Percentiles rank a stretch among this genome's conserved stretches.
These are phyloP conservation scores for Grantiella picta DNA, from an alignment of 2,113 vertebrate genomes.

Conservation along the genomic window DNA sequence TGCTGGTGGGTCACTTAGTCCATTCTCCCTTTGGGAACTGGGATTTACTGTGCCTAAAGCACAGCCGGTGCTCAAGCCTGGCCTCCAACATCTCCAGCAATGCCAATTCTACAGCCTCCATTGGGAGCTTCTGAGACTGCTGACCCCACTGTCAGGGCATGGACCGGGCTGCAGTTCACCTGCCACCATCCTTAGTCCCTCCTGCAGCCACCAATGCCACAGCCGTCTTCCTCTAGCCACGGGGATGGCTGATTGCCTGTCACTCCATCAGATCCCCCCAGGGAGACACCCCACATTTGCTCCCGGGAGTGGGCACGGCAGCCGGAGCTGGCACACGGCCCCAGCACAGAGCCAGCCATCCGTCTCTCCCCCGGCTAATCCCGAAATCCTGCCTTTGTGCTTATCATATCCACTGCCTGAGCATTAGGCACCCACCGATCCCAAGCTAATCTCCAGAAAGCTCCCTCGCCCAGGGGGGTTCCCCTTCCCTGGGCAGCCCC, in stretches of 20 bases:
- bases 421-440: neutral
- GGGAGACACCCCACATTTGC: neutral
- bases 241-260: neutral
- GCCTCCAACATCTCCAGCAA: neutral
- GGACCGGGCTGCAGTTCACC: accelerated
- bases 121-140: neutral
- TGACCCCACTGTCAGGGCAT: accelerated
- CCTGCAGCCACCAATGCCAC: neutral
- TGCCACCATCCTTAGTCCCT: neutral
- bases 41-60: neutral
- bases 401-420: neutral
- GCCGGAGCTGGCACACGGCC: neutral
- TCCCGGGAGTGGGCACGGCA: neutral
- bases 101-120: neutral
- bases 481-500: neutral
- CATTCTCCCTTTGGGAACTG: neutral
- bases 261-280: neutral
- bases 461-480: neutral
- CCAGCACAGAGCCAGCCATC: accelerated
- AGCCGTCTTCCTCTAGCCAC: neutral
- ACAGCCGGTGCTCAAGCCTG: neutral
- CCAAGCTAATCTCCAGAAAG: neutral
- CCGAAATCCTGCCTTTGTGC: neutral
- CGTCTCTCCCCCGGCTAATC: neutral
- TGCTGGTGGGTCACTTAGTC: neutral